These are phyloP conservation scores for Entelurus aequoreus DNA, from an alignment of 2,113 vertebrate species.

Conservation along the genomic window DNA sequence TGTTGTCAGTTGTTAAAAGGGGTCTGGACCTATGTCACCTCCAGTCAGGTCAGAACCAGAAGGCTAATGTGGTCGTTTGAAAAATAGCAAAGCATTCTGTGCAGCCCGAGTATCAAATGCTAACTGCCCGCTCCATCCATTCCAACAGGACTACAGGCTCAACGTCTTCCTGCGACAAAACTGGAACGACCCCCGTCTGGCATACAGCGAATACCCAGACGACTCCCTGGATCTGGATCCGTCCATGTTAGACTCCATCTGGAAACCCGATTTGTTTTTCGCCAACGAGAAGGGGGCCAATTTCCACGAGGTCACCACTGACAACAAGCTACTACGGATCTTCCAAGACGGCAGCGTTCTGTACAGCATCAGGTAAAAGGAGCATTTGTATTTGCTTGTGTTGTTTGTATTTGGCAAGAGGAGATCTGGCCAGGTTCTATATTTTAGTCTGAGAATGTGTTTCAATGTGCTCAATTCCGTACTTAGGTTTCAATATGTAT, in stretches of 20 bases:
- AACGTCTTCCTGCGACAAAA: conserved; percentile 90
- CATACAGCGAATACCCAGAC: conserved; percentile 86
- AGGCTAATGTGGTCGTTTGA: conserved; percentile 26
- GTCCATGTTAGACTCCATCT: conserved; percentile 92
- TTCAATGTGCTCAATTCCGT: too few species aligned
- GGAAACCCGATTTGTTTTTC: conserved; percentile 94
- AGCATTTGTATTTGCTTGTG: neutral
- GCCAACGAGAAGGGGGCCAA: conserved; percentile 91
- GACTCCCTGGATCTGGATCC: conserved; percentile 88
- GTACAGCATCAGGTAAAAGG: conserved; percentile 87
- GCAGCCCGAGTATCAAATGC: neutral
- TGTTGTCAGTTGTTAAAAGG: conserved; percentile 32
- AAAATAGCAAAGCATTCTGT: conserved; percentile 13
- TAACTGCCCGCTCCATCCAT: conserved; percentile 22
- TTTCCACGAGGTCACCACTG: conserved; percentile 90
- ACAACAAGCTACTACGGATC: conserved; percentile 91
- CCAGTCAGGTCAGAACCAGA: conserved; percentile 11
- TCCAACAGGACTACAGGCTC: conserved; percentile 83
- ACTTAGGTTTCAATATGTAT: too few species aligned
- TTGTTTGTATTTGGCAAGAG: neutral
- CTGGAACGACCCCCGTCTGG: conserved; percentile 90
- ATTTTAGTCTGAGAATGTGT: too few species aligned
- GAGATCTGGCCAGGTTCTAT: neutral
- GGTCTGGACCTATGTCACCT: conserved; percentile 17
- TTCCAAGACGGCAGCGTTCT: conserved; percentile 91